Evolutionary conservation across 2,113 vertebrate species (phyloP).

Genomic region (Motacilla alba): DNA sequence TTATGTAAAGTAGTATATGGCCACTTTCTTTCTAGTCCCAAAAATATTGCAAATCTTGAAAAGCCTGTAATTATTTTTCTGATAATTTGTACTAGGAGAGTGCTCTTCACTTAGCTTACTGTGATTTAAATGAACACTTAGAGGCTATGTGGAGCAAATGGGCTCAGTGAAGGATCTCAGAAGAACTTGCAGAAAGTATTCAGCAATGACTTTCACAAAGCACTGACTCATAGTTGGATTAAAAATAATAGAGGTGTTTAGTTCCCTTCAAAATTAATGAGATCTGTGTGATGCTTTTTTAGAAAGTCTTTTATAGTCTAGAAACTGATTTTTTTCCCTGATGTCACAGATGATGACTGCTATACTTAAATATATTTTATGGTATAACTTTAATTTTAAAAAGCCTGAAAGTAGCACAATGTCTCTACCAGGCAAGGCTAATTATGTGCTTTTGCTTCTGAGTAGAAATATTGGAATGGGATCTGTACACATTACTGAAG

Average conservation of each 20-base stretch:
- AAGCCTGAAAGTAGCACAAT: neutral
- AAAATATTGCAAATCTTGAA: neutral
- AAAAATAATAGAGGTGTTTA: neutral
- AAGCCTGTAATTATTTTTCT: neutral
- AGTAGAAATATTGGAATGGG: neutral
- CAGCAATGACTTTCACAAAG: constrained; percentile 1
- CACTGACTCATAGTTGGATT: constrained; percentile 9
- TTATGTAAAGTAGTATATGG: neutral
- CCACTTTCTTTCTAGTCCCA: neutral
- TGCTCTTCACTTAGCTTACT: neutral
- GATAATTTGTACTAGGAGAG: neutral
- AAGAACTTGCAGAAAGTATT: constrained; percentile 1
- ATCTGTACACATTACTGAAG: neutral
- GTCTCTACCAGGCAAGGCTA: neutral
- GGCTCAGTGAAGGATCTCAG: neutral
- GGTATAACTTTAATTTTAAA: neutral
- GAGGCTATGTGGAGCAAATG: neutral
- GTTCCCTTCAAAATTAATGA: neutral
- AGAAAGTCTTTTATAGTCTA: neutral
- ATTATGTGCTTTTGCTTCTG: neutral
- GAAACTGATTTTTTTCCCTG: neutral
- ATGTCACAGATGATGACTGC: neutral
- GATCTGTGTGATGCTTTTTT: neutral
- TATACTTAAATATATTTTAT: neutral
- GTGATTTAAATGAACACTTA: neutral